Base-by-base conservation (phyloP, 2,113 vertebrate genomes). In the Hoplias malabaricus region DNA sequence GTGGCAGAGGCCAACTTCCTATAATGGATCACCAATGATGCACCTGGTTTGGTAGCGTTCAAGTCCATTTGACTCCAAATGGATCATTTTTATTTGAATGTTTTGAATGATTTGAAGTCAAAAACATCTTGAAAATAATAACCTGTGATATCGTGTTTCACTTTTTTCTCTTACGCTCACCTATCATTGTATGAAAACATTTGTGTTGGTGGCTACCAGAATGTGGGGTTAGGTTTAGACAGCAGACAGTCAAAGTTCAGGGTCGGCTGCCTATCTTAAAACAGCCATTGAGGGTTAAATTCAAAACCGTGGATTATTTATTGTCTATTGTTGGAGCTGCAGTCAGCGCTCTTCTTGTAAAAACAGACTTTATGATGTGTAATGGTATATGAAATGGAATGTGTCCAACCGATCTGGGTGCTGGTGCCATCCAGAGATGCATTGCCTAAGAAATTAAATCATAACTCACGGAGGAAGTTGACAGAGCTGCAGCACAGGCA, bases 311-410 rank as follows among this genome's bases (percentile, higher is more conserved):
- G 46, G 23, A 46, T 33, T 53, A 59, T 40, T 59, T 36, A 69
- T 59, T 61, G 56, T 59, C 19, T 46, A 23, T 69, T 46, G 16
- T 40, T 25, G 40, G 33, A 48, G 66, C 36, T 19, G 19, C 23
- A 65, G 57, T 71, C 68, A 65, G 57, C 68, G 33, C 5, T 29
- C 1, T 63, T 57, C 31, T 70, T 63, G 76, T 71, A 21, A 27
- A 78, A 70, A 59, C 61, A 43, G 50, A 59, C 25, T 42, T 67
- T 66, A 33, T 27, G 77, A 42, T 66, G 77, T 66, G 77, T 65
- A 79, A 56, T 69, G 19, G 25, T 65, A 78, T 48, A 78, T 78
- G 77, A 78, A 78, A 78, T 78, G 33, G 71, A 71, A 78, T 19
- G 34, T 36, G 14, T 63, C 59, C 59, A 63, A 63, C 5, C 25